Conservation (phyloP, 2,113 vertebrate genomes). For the Balaeniceps rex region DNA sequence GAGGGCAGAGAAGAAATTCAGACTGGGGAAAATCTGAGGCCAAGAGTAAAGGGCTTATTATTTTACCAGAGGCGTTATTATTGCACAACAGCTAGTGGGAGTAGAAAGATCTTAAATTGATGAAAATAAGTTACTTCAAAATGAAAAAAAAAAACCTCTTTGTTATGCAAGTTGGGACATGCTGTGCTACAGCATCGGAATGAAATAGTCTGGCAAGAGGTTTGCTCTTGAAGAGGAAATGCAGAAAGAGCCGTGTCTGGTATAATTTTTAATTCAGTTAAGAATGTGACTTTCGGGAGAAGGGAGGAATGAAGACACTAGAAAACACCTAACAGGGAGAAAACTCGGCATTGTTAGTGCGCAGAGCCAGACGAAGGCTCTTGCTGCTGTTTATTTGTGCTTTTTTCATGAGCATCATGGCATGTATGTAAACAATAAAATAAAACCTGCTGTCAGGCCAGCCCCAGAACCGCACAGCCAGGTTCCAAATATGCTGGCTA, state of each 20-base stretch:
- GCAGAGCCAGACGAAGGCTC: neutral
- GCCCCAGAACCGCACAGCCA: neutral
- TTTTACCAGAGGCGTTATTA: neutral
- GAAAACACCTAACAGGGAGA: neutral
- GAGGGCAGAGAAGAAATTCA: neutral
- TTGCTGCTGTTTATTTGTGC: neutral
- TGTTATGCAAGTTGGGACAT: conserved; percentile 46
- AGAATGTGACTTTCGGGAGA: conserved; percentile 32
- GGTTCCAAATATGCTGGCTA: conserved; percentile 5
- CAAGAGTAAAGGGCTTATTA: neutral
- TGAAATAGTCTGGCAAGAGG: neutral
- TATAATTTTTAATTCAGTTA: conserved; percentile 44
- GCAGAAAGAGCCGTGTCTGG: conserved; percentile 26
- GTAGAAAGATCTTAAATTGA: conserved; percentile 22
- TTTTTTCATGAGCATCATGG: neutral
- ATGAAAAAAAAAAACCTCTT: neutral
- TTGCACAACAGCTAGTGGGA: conserved; percentile 30
- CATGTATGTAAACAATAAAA: neutral
- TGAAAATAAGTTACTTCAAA: conserved; percentile 32
- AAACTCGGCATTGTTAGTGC: neutral
- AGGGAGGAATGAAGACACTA: neutral
- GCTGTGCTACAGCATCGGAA: conserved; percentile 21
- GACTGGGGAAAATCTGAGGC: neutral
- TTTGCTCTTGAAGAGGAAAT: conserved; percentile 38
- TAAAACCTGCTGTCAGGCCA: conserved; percentile 15